phyloP scores from a whole-genome alignment of 2,113 vertebrate genomes.

The Cervus canadensis region DNA sequence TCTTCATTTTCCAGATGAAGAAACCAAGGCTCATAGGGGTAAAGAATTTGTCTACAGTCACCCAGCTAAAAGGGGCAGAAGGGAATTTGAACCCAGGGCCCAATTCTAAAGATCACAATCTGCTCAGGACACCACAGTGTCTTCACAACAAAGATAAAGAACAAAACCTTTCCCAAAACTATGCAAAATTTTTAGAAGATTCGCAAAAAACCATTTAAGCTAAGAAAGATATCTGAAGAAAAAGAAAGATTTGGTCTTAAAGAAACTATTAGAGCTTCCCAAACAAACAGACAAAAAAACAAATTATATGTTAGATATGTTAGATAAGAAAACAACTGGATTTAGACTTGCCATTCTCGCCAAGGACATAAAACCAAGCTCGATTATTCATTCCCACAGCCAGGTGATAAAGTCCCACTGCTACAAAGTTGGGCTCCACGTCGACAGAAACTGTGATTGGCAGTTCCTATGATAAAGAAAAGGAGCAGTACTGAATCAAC shows the following conservation, averaged over 20 bases:
- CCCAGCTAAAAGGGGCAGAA: not conserved
- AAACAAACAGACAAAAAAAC: not conserved
- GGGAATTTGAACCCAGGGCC: not conserved
- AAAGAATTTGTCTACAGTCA: not conserved
- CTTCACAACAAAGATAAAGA: not conserved
- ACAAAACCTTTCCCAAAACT: not conserved
- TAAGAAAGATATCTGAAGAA: not conserved
- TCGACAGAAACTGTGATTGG: constrained; percentile 91
- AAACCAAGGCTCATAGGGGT: not conserved
- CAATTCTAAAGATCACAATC: not conserved
- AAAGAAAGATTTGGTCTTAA: not conserved
- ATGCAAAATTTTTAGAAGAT: not conserved
- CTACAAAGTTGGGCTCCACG: constrained; percentile 94
- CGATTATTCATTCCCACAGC: constrained; percentile 98
- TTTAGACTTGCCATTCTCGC: constrained; percentile 85
- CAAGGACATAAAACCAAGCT: constrained; percentile 95
- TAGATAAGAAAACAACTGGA: constrained; percentile 13
- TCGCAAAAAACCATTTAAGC: not conserved
- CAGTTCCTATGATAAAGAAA: constrained; percentile 81
- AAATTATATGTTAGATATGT: not conserved
- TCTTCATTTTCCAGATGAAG: not conserved
- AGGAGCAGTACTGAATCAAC: not conserved
- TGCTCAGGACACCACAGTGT: not conserved
- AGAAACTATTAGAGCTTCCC: not conserved
- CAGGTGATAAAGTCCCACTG: constrained; percentile 93